phyloP scores from a whole-genome alignment of 64 coral and sea anemone species.

The Montipora sp. region DNA sequence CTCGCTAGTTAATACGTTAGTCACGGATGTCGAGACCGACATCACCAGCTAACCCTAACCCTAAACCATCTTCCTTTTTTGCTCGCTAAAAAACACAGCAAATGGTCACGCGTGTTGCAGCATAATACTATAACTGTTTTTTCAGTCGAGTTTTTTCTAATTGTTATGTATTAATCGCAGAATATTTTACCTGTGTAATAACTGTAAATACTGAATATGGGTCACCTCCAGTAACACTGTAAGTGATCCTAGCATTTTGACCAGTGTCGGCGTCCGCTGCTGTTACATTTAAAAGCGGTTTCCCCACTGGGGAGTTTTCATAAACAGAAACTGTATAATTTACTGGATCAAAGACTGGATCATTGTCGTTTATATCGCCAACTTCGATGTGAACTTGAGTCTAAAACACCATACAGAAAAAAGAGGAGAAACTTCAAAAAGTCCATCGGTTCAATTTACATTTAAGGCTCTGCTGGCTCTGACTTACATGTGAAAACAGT shows the following conservation, averaged over 20 bases:
- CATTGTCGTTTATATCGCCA: constrained; percentile 89
- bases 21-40: too few species aligned
- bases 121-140: too few species aligned
- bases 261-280: constrained; percentile 90
- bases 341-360: constrained; percentile 84
- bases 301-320: constrained; percentile 72
- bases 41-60: too few species aligned
- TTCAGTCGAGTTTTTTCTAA: too few species aligned
- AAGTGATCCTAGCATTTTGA: constrained; percentile 89
- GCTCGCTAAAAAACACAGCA: too few species aligned
- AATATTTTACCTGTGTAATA: constrained; percentile 63
- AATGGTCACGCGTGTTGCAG: too few species aligned
- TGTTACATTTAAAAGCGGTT: constrained; percentile 68
- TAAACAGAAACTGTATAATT: constrained; percentile 85
- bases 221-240: constrained; percentile 78
- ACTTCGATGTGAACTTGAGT: constrained; percentile 80
- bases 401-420: constrained; percentile 15
- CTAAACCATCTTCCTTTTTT: too few species aligned
- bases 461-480: neutral
- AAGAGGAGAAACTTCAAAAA: neutral
- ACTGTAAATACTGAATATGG: constrained; percentile 61
- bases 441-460: neutral
- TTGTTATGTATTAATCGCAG: too few species aligned
- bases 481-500: neutral
- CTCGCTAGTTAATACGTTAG: too few species aligned